phyloP scores from a whole-genome alignment of 2,113 vertebrate genomes.

The Scartelaos histophorus region DNA sequence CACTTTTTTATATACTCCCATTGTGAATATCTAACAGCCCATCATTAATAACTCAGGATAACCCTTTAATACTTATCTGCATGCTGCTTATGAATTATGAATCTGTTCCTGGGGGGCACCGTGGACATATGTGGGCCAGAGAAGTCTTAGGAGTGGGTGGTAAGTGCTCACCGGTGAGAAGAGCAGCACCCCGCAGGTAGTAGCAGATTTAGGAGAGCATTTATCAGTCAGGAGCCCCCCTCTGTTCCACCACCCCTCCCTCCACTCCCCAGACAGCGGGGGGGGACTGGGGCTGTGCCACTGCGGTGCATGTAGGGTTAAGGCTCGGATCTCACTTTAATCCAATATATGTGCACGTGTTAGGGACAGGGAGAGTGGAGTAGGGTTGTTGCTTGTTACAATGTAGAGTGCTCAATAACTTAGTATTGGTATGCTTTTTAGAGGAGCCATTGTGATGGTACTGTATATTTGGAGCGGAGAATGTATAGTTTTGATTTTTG shows the following conservation, averaged over 20 bases:
- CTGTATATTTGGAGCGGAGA: too few species aligned
- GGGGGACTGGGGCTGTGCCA: conserved; percentile 33
- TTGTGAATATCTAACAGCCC: conserved; percentile 51
- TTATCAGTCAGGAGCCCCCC: conserved; percentile 47
- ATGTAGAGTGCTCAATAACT: neutral
- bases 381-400: neutral
- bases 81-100: conserved; percentile 58
- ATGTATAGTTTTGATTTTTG: too few species aligned
- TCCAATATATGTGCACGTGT: conserved; percentile 22
- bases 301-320: conserved; percentile 32
- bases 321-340: conserved; percentile 54
- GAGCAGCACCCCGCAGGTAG: conserved; percentile 45
- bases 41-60: conserved; percentile 54
- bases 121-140: conserved; percentile 46
- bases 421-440: neutral
- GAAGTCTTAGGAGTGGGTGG: conserved; percentile 48
- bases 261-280: conserved; percentile 5
- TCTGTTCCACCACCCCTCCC: neutral
- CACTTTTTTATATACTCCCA: conserved; percentile 29
- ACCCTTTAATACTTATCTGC: conserved; percentile 59
- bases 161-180: conserved; percentile 20
- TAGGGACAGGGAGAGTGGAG: conserved; percentile 8
- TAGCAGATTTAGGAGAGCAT: conserved; percentile 26
- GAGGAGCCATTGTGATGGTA: neutral
- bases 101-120: conserved; percentile 32